phyloP scores from a whole-genome alignment of 2,888 invertebrate species.

The Norana najaformis region DNA sequence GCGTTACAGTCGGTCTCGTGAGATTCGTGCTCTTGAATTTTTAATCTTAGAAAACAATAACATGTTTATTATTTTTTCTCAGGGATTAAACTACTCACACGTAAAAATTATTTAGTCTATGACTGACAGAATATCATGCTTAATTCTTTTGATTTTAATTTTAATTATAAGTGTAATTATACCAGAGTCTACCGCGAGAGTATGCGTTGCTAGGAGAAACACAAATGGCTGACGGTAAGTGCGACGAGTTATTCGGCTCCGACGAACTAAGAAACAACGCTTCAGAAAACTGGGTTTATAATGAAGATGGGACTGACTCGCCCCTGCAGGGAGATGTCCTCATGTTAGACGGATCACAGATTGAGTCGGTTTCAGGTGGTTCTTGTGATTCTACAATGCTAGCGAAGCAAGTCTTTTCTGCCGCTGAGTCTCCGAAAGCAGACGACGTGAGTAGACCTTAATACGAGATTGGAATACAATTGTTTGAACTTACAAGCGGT shows the following conservation, averaged over 20 bases:
- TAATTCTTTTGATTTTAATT: neutral
- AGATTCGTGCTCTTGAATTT: neutral
- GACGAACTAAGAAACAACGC: neutral
- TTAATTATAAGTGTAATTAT: neutral
- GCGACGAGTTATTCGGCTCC: neutral
- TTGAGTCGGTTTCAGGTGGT: neutral
- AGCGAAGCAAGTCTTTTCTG: neutral
- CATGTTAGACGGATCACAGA: neutral
- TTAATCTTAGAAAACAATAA: neutral
- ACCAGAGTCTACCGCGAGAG: neutral
- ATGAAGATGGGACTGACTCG: neutral
- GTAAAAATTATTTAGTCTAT: neutral
- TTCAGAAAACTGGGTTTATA: neutral
- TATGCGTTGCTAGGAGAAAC: constrained; percentile 23
- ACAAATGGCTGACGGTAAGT: neutral
- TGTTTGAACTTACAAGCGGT: neutral
- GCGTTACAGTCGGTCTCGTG: neutral
- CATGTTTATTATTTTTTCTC: neutral
- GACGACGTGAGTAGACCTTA: neutral
- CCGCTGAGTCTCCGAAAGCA: neutral
- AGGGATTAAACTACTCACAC: neutral
- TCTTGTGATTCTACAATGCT: neutral
- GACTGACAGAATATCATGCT: neutral
- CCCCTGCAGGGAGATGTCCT: neutral
- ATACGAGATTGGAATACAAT: neutral